Conservation (phyloP, 1,140 invertebrate genomes). For the Calliphora vicina region DNA sequence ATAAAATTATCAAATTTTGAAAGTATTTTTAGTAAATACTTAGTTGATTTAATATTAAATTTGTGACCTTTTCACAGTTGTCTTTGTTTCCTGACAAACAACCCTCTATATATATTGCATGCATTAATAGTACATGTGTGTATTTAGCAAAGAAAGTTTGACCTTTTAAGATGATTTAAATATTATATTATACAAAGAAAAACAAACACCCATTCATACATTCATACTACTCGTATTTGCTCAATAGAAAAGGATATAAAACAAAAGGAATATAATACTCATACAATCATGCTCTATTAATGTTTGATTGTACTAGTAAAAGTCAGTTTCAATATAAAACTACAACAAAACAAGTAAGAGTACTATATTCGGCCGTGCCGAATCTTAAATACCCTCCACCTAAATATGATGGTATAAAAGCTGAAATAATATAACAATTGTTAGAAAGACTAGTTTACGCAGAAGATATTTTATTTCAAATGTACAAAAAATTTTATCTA, state of each 20-base stretch:
- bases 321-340: not conserved
- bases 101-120: not conserved
- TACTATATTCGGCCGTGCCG: too few relatives aligned
- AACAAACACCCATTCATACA: not conserved
- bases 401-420: too few relatives aligned
- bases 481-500: too few relatives aligned
- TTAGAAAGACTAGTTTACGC: too few relatives aligned
- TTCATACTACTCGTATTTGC: not conserved
- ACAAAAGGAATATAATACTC: not conserved
- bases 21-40: not conserved
- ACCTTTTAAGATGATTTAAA: slow-evolving; percentile 4
- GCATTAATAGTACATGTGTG: not conserved
- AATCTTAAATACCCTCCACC: too few relatives aligned
- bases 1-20: not conserved
- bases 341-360: not conserved
- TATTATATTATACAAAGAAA: not conserved
- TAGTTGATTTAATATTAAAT: not conserved
- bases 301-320: not conserved
- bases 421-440: too few relatives aligned
- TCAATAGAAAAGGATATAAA: not conserved
- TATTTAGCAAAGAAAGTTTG: not conserved
- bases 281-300: slow-evolving; percentile 1
- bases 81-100: not conserved
- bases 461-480: too few relatives aligned
- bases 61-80: not conserved